phyloP scores from a whole-genome alignment of 2,797 vertebrate genomes.

The Pseudomugil gertrudae region DNA sequence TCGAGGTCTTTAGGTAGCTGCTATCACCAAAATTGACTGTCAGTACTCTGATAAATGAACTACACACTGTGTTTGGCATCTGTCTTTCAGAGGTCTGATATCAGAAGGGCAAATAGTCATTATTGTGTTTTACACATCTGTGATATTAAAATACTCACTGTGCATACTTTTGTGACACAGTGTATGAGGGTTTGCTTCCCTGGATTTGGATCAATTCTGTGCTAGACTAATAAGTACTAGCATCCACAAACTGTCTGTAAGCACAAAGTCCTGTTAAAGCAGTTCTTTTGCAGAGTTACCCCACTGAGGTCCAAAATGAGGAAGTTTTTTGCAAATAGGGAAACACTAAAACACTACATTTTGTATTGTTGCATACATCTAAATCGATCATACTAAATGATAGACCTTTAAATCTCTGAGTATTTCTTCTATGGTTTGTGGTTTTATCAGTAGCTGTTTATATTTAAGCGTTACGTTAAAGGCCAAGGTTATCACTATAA shows the following conservation, averaged over 20 bases:
- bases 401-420: too few relatives aligned
- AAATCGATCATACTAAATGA: background rate
- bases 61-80: too few relatives aligned
- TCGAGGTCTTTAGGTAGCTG: too few relatives aligned
- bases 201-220: too few relatives aligned
- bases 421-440: background rate
- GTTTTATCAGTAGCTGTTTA: background rate
- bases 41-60: too few relatives aligned
- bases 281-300: background rate
- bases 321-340: background rate
- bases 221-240: too few relatives aligned
- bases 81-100: background rate
- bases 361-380: background rate
- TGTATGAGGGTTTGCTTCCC: too few relatives aligned
- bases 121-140: too few relatives aligned
- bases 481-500: slow-evolving; percentile 12
- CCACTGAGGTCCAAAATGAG: background rate
- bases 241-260: too few relatives aligned
- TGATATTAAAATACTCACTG: background rate
- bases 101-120: background rate
- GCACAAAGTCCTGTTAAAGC: background rate
- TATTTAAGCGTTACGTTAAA: background rate
- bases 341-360: background rate
- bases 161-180: background rate
- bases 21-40: too few relatives aligned